Base-by-base conservation (phyloP, 2,888 invertebrate genomes). In the Temnothorax unifasciatus region DNA sequence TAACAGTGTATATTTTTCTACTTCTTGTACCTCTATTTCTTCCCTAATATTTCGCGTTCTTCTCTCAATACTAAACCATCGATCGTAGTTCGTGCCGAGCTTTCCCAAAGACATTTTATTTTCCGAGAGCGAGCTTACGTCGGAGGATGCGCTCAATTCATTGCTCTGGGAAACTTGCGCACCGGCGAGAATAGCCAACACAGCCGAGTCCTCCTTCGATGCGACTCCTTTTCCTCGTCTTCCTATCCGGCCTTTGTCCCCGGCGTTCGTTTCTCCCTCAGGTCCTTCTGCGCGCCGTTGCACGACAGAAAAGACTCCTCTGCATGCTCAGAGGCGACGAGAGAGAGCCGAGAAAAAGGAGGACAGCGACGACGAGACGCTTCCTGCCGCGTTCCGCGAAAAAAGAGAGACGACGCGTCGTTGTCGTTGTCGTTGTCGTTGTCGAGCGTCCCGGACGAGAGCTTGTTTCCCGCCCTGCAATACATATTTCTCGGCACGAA, bases 51-150 rank as follows among this genome's bases (percentile, higher is more conserved):
- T 66, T 44, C 25, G 41, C 64, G 44, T 66, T 44, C 25, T 25
- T 38, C 59, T 38, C 50, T 21, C 59, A 29, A 50, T 73, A 47
- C 50, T 21, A 44, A 61, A 34, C 25, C 73, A 73, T 81, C 79
- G 79, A 81, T 81, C 79, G 79, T 11, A 38, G 71, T 47, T 59
- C 59, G 71, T 59, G 59, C 59, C 73, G 59, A 73, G 54, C 66
- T 81, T 66, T 76, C 57, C 73, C 73, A 54, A 69, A 85, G 89
- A 87, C 82, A 74, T 89, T 89, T 89, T 86, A 89, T 89, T 85
- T 83, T 64, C 74, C 44, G 64, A 11, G 52, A 61, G 52, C 52
- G 25, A 68, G 54, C 69, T 68, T 77, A 77, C 61, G 74, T 68
- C 29, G 50, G 79, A 34, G 71, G 83, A 85, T 85, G 82, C 82